phyloP scores from a whole-genome alignment of 2,797 vertebrate species.

The Tamandua tetradactyla region DNA sequence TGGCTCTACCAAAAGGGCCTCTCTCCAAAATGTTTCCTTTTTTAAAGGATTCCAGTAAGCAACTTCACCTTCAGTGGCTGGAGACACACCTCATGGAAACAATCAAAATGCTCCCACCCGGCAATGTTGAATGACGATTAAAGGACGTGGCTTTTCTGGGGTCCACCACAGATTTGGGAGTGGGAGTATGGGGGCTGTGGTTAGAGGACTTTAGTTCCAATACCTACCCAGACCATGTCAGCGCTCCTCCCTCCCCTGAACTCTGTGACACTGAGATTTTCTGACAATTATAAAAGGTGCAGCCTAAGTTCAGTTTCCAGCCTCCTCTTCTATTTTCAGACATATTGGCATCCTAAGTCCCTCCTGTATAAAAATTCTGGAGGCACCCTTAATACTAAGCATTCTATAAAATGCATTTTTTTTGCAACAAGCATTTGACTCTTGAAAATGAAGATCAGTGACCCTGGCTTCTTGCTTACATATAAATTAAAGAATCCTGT shows the following conservation, averaged over 20 bases:
- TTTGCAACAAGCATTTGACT: background rate
- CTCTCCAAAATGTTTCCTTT: too few species aligned
- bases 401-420: background rate
- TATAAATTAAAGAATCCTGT: background rate
- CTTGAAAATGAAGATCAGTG: background rate
- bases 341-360: background rate
- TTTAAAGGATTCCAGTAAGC: too few species aligned
- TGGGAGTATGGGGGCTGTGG: too few species aligned
- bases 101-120: too few species aligned
- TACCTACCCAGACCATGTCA: background rate
- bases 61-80: too few species aligned
- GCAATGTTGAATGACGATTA: too few species aligned
- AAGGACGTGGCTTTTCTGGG: too few species aligned
- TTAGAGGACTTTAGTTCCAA: background rate
- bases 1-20: too few species aligned
- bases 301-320: background rate
- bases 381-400: background rate
- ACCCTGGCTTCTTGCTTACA: conserved; percentile 5
- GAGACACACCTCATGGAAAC: too few species aligned
- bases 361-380: background rate
- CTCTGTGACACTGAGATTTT: background rate
- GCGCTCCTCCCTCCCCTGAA: background rate
- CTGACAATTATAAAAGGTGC: background rate
- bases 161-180: too few species aligned
- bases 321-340: background rate